phyloP scores from a whole-genome alignment of 2,113 vertebrate species.

The Neotragus pygmaeus region DNA sequence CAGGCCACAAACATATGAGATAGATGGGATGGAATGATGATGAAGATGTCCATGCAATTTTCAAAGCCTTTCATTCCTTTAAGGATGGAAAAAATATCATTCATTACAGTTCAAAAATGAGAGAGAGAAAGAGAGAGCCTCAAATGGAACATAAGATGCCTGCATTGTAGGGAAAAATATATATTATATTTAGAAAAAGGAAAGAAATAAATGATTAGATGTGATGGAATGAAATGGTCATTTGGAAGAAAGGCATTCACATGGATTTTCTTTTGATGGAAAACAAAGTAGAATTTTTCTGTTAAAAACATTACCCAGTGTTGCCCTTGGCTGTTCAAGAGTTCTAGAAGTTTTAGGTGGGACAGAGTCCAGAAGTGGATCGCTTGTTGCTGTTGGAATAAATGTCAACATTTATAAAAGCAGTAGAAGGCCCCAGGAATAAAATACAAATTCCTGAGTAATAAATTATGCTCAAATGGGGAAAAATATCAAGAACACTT shows the following conservation, averaged over 20 bases:
- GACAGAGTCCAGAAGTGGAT: conserved; percentile 81
- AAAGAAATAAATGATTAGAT: conserved; percentile 60
- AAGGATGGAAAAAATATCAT: conserved; percentile 40
- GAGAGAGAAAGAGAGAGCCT: background rate
- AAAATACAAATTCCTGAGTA: conserved; percentile 62
- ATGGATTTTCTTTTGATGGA: conserved; percentile 68
- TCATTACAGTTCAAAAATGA: background rate
- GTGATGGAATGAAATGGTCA: conserved; percentile 64
- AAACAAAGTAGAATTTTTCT: conserved; percentile 72
- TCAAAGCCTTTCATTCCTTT: conserved; percentile 49
- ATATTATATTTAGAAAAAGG: conserved; percentile 31
- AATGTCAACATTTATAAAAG: conserved; percentile 80
- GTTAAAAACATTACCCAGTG: conserved; percentile 83
- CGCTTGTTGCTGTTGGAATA: conserved; percentile 84
- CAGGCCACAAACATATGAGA: background rate
- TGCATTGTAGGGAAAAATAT: background rate
- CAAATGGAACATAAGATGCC: conserved; percentile 2
- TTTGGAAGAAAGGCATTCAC: conserved; percentile 70
- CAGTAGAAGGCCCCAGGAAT: conserved; percentile 60
- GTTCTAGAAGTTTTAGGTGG: conserved; percentile 81
- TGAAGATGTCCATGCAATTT: conserved; percentile 66
- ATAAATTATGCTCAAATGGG: conserved; percentile 47
- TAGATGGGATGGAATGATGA: background rate
- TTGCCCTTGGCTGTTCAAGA: conserved; percentile 83
- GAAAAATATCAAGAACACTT: conserved; percentile 45